Base-by-base conservation (phyloP, 1,140 invertebrate genomes). In the Pseudomyrmex gracilis region DNA sequence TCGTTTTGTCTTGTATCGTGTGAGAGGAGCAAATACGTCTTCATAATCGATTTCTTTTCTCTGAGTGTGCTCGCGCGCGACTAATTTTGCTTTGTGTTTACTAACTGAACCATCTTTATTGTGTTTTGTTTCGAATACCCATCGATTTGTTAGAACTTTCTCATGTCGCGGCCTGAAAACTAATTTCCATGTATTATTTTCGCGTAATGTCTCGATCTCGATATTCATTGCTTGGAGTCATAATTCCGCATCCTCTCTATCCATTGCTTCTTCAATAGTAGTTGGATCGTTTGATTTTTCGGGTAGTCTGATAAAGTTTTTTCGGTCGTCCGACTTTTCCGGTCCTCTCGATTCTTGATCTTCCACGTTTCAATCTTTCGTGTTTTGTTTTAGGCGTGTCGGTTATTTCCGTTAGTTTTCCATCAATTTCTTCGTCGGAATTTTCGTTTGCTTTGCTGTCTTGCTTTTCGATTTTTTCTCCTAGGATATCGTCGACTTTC, bases 81-180 rank as follows among this genome's bases (percentile, higher is more conserved):
- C 91, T n/a, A 92, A 58, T 73, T 89, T 85, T 2, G 90, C 91
- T 60, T 66, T 70, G 34, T 73, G n/a, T 61, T 51, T 76, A 85
- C 84, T 24, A 2, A 68, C 2, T 0, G 24, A 43, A 2, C 9
- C 34, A 0, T 71, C 24, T 17, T 43, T 9, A 10, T 90, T 82
- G 13, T 70, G 67, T 80, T 93, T 93, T 12, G 90, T 89, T 43
- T 91, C 88, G 55, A 93, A 94, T 0, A 93, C 89, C 92, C 93
- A 93, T 87, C 87, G 90, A 43, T 87, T 91, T n/a, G n/a, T n/a
- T n/a, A n/a, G n/a, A n/a, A n/a, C n/a, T n/a, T n/a, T n/a, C n/a
- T n/a, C n/a, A n/a, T n/a, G n/a, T n/a, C n/a, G n/a, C n/a, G n/a
- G n/a, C n/a, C n/a, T n/a, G n/a, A n/a, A n/a, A n/a, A n/a, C n/a